Evolutionary conservation across 1,140 invertebrate species (phyloP).

Genomic region (Drosophila nigrodunni): DNA sequence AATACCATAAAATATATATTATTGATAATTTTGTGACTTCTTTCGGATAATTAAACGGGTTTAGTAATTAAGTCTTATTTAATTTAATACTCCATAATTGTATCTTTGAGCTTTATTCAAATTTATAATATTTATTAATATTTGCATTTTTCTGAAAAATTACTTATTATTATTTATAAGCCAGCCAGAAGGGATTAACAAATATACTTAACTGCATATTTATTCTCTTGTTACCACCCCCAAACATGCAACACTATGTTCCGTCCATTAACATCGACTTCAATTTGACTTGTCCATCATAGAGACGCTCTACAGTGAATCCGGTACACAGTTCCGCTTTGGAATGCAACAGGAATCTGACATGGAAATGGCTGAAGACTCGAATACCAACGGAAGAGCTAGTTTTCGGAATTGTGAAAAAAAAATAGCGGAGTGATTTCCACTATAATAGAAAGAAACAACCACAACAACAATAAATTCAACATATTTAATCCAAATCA

Average conservation of each 20-base stretch:
- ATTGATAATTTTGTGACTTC: constrained; percentile 26
- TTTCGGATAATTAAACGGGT: not conserved
- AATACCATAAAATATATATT: constrained; percentile 12
- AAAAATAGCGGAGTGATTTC: constrained; percentile 50
- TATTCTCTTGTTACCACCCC: constrained; percentile 72
- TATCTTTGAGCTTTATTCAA: constrained; percentile 55
- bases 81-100: constrained; percentile 21
- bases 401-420: constrained; percentile 47
- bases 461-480: constrained; percentile 33
- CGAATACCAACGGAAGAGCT: constrained; percentile 22
- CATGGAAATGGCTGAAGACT: constrained; percentile 52
- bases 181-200: constrained; percentile 45
- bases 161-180: constrained; percentile 44
- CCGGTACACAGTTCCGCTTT: constrained; percentile 56
- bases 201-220: constrained; percentile 73
- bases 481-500: constrained; percentile 74
- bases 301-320: constrained; percentile 77
- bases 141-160: constrained; percentile 58
- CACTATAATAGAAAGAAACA: constrained; percentile 9
- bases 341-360: constrained; percentile 57
- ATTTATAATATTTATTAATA: constrained; percentile 17
- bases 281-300: constrained; percentile 19
- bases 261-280: constrained; percentile 50
- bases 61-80: constrained; percentile 32
- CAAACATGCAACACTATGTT: constrained; percentile 65